These are phyloP conservation scores for Hermaeophaga mercurialis DNA, from an alignment of 2,888 invertebrate species.

Conservation along the genomic window DNA sequence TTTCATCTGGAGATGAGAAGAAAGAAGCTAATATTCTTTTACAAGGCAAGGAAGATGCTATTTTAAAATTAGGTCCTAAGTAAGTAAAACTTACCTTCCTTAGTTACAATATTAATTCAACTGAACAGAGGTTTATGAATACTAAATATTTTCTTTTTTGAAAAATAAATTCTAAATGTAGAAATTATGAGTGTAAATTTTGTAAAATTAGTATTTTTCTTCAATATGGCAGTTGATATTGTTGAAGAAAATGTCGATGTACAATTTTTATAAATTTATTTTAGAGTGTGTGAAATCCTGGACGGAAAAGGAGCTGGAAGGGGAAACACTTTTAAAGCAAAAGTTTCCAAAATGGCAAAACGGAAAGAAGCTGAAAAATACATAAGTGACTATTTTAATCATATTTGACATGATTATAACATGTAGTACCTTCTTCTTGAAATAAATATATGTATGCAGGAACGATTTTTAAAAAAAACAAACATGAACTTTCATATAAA, in stretches of 20 bases:
- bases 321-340: constrained; percentile 76
- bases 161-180: background rate
- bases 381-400: constrained; percentile 64
- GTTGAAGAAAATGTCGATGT: too few species aligned
- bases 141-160: too few species aligned
- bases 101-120: too few species aligned
- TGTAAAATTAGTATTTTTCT: too few species aligned
- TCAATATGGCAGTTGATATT: too few species aligned
- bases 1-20: constrained; percentile 74
- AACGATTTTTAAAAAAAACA: too few species aligned
- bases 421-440: too few species aligned
- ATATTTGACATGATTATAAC: too few species aligned
- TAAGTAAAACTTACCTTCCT: constrained; percentile 61
- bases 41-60: constrained; percentile 62
- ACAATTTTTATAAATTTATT: constrained; percentile 45
- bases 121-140: too few species aligned
- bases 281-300: constrained; percentile 68
- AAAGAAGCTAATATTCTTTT: constrained; percentile 64
- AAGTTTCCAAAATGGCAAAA: constrained; percentile 70
- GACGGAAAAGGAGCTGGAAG: constrained; percentile 80
- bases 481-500: too few species aligned
- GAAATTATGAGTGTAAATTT: background rate
- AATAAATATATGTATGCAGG: too few species aligned
- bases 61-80: constrained; percentile 65
- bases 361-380: constrained; percentile 67